Evolutionary conservation across 2,888 invertebrate species (phyloP), one percentile per base, ranked within the genome.

Genomic region (Unio pictorum): DNA sequence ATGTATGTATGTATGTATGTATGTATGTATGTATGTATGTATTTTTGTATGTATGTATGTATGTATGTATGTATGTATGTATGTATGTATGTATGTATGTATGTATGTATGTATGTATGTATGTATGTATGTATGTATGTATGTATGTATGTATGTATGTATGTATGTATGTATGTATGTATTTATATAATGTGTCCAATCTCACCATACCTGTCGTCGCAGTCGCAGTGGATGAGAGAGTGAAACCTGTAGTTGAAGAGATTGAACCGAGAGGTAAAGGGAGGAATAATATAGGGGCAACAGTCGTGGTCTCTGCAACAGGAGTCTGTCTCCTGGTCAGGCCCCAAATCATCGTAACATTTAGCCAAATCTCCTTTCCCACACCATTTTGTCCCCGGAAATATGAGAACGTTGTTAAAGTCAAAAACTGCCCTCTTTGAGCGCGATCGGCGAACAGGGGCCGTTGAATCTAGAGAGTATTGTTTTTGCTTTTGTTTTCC

Each of bases 341-440:
- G 94, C 15, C 96, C 97, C 61, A 97, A 92, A 82, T 95, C 94
- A 68, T 94, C 94, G 89, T 95, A 95, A 78, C 94, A 93, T 60
- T 93, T 92, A 7, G 96, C 96, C 0, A 94, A 93, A 87, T 94
- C 94, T 1, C 97, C 97, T 82, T 94, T 94, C 34, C 97, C 97
- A 90, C 97, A 97, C 97, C 97, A 97, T 88, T 95, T 95, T 0
- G 97, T 97, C 64, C 96, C 96, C 0, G 96, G 96, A 63, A 95
- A 94, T 76, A 95, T 93, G 70, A 96, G 92, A 81, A 95, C 91
- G 88, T 76, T 76, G 70, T 73, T 75, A 45, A 80, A 79, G 55
- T 80, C 73, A 55, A 78, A 72, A 6, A 78, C 60, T 6, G 74
- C 62, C 54, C 79, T 67, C 55, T 68, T 73, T 23, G 66, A 56